Percentiles rank a stretch among this genome's conserved stretches.
Conservation (phyloP, 2,888 invertebrate genomes). For the Volucella zonaria region DNA sequence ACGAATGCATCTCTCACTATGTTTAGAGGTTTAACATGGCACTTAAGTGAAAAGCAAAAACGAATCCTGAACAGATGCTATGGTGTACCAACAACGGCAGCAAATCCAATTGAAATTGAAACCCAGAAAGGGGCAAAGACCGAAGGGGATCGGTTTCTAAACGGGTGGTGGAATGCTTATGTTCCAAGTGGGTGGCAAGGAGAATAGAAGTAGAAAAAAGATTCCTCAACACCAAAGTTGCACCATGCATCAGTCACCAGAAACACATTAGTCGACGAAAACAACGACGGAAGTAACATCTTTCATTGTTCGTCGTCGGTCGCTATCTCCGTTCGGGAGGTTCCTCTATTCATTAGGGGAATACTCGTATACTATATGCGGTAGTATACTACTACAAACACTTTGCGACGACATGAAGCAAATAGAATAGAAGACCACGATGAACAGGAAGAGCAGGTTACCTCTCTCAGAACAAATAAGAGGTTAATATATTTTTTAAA, state of each 20-base stretch:
- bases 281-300: slow-evolving; percentile 67
- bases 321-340: slow-evolving; percentile 12
- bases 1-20: slow-evolving; percentile 46
- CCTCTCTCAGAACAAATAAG: slow-evolving; percentile 54
- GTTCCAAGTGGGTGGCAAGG: slow-evolving; percentile 17
- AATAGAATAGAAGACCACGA: slow-evolving; percentile 21
- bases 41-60: slow-evolving; percentile 72
- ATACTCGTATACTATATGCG: too few species aligned
- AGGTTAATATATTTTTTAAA: slow-evolving; percentile 67
- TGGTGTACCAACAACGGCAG: slow-evolving; percentile 56
- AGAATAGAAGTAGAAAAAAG: neutral
- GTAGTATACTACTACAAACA: too few species aligned
- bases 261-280: slow-evolving; percentile 20
- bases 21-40: slow-evolving; percentile 72
- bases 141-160: neutral
- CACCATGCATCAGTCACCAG: slow-evolving; percentile 8
- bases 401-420: slow-evolving; percentile 1
- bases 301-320: slow-evolving; percentile 45
- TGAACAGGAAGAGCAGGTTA: slow-evolving; percentile 29
- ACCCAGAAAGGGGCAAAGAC: slow-evolving; percentile 22
- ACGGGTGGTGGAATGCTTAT: neutral
- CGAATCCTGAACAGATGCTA: slow-evolving; percentile 68
- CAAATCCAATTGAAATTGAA: slow-evolving; percentile 71
- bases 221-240: slow-evolving; percentile 19
- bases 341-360: slow-evolving; percentile 60